These are phyloP conservation scores for Gila orcuttii DNA, from an alignment of 2,113 vertebrate species.

Conservation along the genomic window DNA sequence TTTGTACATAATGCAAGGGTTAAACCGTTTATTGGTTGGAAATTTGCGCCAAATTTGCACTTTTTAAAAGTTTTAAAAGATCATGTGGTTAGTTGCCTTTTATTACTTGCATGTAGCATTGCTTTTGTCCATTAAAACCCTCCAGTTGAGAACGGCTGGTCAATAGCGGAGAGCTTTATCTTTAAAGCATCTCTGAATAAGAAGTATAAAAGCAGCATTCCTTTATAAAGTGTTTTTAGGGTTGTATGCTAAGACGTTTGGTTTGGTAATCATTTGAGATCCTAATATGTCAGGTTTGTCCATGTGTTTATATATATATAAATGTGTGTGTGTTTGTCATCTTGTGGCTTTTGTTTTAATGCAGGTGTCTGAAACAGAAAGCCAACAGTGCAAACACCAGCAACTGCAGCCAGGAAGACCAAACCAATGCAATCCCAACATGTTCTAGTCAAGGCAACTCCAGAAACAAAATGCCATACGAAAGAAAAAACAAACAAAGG, in stretches of 20 bases:
- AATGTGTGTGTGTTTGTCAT: neutral
- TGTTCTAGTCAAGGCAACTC: constrained; percentile 35
- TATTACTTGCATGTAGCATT: neutral
- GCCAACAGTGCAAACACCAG: constrained; percentile 80
- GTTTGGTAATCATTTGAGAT: constrained; percentile 1
- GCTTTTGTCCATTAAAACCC: neutral
- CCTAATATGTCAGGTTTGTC: constrained; percentile 10
- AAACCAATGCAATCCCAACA: constrained; percentile 24
- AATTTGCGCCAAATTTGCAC: neutral
- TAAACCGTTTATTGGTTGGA: neutral
- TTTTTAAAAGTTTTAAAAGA: neutral
- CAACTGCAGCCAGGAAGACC: constrained; percentile 86
- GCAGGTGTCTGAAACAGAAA: constrained; percentile 91
- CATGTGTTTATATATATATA: neutral
- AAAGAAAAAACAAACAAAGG: neutral
- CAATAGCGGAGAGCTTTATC: neutral
- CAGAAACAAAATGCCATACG: constrained; percentile 9
- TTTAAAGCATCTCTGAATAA: neutral
- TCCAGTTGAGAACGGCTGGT: constrained; percentile 4
- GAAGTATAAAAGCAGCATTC: neutral
- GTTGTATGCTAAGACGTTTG: neutral
- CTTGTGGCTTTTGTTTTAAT: constrained; percentile 70
- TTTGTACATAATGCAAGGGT: neutral
- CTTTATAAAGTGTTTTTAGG: constrained; percentile 32
- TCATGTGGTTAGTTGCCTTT: neutral